Evolutionary conservation across 2,888 invertebrate genomes (phyloP), one percentile per base, ranked within the genome.

Genomic region (Apotomis capreana): DNA sequence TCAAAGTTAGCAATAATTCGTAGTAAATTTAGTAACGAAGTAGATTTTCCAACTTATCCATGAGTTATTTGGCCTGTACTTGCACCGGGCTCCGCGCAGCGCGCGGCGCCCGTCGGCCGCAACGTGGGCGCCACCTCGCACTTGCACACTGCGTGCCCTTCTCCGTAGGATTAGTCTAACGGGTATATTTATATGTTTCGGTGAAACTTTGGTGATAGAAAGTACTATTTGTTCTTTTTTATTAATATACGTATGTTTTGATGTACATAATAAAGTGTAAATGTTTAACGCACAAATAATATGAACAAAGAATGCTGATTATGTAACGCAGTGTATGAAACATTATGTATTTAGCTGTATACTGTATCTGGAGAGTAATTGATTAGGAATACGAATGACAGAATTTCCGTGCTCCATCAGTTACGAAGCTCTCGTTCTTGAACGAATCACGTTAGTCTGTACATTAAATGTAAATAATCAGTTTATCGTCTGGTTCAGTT

Each of bases 231-330:
- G 87, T 90, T 91, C 89, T 89, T 85, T 55, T 15, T 12, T 83
- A 89, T 87, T 90, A 87, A 90, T 90, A 90, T 90, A 90, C 86
- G 90, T 92, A 91, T 91, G 89, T 90, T 91, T 92, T 91, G 91
- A 86, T 93, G 93, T 93, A 93, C 88, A 93, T 93, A 93, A 90
- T 92, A 92, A 92, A 86, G 88, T 91, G 89, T 92, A 92, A 92
- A 92, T 91, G 91, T 92, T 91, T 91, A 93, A 93, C 93, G 93
- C 93, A 93, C 93, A 93, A 93, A 91, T 92, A 90, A 89, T 89
- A 89, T 84, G 86, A 84, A 81, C 81, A 81, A 87, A 84, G 82
- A 81, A 85, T 84, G 88, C 87, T 89, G 88, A 85, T 80, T 82
- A 86, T 87, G 85, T 87, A 86, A 88, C 84, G 84, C 87, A 84